Evolutionary conservation across 1,140 invertebrate species (phyloP).

Genomic region (Drosophila kikkawai): DNA sequence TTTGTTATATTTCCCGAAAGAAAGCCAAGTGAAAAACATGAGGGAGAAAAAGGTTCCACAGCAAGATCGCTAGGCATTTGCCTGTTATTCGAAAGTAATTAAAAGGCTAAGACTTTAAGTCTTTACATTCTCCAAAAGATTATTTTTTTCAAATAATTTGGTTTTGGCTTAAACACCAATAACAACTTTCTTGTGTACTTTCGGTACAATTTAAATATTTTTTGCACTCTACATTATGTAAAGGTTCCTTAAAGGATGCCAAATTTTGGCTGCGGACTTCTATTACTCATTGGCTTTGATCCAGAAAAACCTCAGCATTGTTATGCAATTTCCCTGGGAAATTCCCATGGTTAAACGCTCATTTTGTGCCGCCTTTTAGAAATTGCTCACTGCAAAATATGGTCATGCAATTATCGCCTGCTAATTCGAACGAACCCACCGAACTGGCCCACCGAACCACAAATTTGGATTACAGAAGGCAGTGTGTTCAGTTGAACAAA

Average conservation of each 20-base stretch:
- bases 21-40: slow-evolving; percentile 11
- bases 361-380: neutral
- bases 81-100: slow-evolving; percentile 81
- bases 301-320: slow-evolving; percentile 7
- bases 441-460: slow-evolving; percentile 27
- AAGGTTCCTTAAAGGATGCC: neutral
- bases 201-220: too few species aligned
- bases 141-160: neutral
- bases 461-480: slow-evolving; percentile 44
- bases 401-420: slow-evolving; percentile 27
- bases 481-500: slow-evolving; percentile 21
- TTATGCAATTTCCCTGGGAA: neutral
- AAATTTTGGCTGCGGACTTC: neutral
- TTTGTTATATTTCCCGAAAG: slow-evolving; percentile 32
- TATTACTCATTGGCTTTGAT: neutral
- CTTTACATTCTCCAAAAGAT: neutral
- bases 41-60: slow-evolving; percentile 44
- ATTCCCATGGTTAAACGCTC: neutral
- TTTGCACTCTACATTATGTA: neutral
- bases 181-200: neutral
- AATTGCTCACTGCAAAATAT: slow-evolving; percentile 10
- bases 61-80: slow-evolving; percentile 51
- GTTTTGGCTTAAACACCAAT: neutral
- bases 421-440: slow-evolving; percentile 19
- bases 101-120: slow-evolving; percentile 61